Conservation (phyloP, 1,140 invertebrate species). For the Bombus turneri region DNA sequence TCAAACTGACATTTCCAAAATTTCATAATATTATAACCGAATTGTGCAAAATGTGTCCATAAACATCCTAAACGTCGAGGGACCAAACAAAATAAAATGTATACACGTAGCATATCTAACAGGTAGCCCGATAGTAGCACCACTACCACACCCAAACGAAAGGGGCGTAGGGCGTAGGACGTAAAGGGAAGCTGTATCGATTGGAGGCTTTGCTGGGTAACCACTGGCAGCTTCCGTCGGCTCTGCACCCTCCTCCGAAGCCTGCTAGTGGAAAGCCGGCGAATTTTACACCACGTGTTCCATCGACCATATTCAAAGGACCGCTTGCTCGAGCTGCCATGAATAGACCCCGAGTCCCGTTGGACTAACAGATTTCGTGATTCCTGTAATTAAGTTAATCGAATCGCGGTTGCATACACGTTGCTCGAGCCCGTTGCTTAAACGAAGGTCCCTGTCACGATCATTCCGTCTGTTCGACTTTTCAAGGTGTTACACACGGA, state of each 20-base stretch:
- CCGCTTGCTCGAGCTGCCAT: constrained; percentile 33
- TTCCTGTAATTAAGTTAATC: constrained; percentile 60
- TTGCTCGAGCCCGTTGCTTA: neutral
- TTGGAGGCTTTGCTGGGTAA: constrained; percentile 74
- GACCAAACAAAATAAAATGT: neutral
- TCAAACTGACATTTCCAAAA: neutral
- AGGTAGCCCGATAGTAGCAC: constrained; percentile 41
- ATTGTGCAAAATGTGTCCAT: neutral
- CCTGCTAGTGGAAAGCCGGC: constrained; percentile 35
- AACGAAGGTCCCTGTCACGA: neutral
- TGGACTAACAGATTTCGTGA: constrained; percentile 57
- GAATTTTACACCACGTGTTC: constrained; percentile 63
- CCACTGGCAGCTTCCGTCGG: constrained; percentile 50
- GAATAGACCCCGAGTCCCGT: constrained; percentile 37
- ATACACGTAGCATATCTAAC: constrained; percentile 48
- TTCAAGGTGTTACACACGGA: neutral
- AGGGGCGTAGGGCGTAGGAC: constrained; percentile 44
- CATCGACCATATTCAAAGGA: constrained; percentile 51
- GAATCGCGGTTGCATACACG: constrained; percentile 22
- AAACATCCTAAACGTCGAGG: neutral
- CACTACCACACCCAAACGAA: constrained; percentile 46
- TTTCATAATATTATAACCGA: neutral
- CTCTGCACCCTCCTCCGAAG: constrained; percentile 16
- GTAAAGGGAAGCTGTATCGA: constrained; percentile 75
- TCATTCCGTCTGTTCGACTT: neutral